Conservation (phyloP, 2,888 invertebrate genomes). For the Seira ritae region DNA sequence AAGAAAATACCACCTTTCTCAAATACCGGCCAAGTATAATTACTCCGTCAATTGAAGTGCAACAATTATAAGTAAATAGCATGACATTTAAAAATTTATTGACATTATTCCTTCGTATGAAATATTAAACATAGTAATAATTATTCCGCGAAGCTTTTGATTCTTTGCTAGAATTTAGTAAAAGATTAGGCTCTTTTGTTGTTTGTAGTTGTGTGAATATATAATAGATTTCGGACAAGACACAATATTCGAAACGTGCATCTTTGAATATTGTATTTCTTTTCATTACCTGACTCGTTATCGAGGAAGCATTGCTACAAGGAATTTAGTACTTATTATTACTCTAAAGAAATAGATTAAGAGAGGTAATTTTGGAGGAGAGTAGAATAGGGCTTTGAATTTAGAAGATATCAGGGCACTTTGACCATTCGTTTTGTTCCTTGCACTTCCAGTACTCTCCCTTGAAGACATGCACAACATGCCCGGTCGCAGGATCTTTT, state of each 20-base stretch:
- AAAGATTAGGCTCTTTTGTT: slow-evolving; percentile 38
- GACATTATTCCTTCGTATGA: no score
- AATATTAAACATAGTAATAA: no score
- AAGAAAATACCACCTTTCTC: slow-evolving; percentile 9
- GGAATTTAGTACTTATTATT: background rate
- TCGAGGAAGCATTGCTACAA: slow-evolving; percentile 47
- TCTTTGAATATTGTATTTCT: background rate
- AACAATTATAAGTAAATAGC: slow-evolving; percentile 12
- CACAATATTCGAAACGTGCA: background rate
- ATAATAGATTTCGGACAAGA: background rate
- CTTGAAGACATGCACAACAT: slow-evolving; percentile 88
- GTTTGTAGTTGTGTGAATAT: background rate
- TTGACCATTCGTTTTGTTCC: slow-evolving; percentile 89
- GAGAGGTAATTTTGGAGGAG: background rate
- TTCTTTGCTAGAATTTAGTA: no score
- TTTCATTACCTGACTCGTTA: background rate
- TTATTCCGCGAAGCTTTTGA: no score
- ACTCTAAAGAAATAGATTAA: slow-evolving; percentile 1
- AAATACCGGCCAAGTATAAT: background rate
- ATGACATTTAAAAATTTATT: no score
- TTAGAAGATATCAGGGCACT: slow-evolving; percentile 92
- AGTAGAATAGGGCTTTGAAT: background rate
- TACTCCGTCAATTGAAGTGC: slow-evolving; percentile 18
- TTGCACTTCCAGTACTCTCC: slow-evolving; percentile 96
- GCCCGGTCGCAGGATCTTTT: slow-evolving; percentile 81